Conservation (phyloP, 2,113 vertebrate genomes). For the Forbesichthys papilliferus region DNA sequence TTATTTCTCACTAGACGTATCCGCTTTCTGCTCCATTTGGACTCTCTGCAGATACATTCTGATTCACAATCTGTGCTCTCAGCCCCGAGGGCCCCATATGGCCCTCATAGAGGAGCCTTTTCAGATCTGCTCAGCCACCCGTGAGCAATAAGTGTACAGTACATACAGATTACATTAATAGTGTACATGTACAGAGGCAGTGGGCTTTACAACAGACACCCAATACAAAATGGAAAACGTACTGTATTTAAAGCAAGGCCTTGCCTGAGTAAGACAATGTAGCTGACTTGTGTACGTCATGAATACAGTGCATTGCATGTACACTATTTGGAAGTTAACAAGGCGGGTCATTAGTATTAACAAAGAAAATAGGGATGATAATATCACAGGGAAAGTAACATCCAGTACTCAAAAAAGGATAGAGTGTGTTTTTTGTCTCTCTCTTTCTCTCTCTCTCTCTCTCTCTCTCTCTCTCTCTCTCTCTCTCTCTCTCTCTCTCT, state of each 20-base stretch:
- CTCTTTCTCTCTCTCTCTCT: neutral
- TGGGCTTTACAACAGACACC: too few species aligned
- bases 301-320: too few species aligned
- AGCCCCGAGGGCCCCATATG: slow-evolving; percentile 7
- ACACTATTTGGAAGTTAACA: too few species aligned
- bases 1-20: neutral
- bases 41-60: neutral
- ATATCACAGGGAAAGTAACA: too few species aligned
- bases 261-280: too few species aligned
- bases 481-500: neutral
- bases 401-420: slow-evolving; percentile 11
- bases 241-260: too few species aligned
- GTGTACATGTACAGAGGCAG: neutral
- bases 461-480: slow-evolving; percentile 4
- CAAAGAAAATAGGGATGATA: too few species aligned
- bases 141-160: neutral
- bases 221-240: neutral
- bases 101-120: slow-evolving; percentile 9
- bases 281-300: too few species aligned
- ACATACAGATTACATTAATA: too few species aligned
- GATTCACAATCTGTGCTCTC: neutral
- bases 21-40: neutral
- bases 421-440: slow-evolving; percentile 9
- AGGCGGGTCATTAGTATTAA: too few species aligned
- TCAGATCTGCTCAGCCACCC: neutral